Evolutionary conservation across 2,797 vertebrate genomes (phyloP), one percentile per base, ranked within the genome.

Genomic region (Channallabes apus): DNA sequence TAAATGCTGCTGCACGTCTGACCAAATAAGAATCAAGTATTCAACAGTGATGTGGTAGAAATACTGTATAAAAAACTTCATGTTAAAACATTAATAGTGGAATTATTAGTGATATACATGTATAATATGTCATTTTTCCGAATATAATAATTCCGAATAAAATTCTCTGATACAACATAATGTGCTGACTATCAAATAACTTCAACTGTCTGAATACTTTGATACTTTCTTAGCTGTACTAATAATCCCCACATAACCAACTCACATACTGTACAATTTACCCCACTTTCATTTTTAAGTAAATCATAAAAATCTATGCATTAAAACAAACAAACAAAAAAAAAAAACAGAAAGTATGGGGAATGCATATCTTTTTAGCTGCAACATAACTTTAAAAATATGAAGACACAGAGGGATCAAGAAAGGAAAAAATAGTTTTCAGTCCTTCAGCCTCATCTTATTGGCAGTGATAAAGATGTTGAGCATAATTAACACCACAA

Each of bases 401-500:
- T 1, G 14, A 2, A 51, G 54, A 58, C 8, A 35, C 2, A 22
- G 20, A 22, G 18, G n/a, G 32, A 17, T 77, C 18, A 35, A 59
- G 29, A 77, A 73, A 27, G 35, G 22, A 20, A 67, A 67, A 73
- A 27, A 27, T 17, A 6, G 68, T 3, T 6, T 56, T 56, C 7
- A 12, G 32, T 62, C 20, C 29, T 38, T 78, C 78, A 51, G 38
- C n/a, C 54, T 64, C 9, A 58, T 86, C 22, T 85, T 88, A 76
- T 84, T 65, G 27, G 73, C 82, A 32, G 64, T 75, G 54, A 64
- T 51, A 83, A 80, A 22, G 20, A 58, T 79, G 68, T 35, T 80
- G 61, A 46, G 80, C 27, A 41, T 86, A 87, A 89, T 87, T 84
- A 87, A 84, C 65, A 65, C 6, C 61, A 65, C 24, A 51, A 65